Conservation (phyloP, 2,113 vertebrate species). For the Sporophila hypoxantha region DNA sequence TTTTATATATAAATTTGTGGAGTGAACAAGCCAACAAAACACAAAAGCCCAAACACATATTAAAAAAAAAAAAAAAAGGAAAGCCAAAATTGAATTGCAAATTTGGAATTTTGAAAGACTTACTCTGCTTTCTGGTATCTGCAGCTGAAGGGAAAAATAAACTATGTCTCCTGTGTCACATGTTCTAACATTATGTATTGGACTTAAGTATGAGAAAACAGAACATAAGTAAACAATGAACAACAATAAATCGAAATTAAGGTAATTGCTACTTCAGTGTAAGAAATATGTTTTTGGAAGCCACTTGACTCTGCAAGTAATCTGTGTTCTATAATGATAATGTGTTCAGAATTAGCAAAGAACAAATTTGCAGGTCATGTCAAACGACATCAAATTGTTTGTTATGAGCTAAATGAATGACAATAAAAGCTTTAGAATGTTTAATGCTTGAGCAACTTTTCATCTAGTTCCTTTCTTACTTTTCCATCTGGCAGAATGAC, state of each 20-base stretch:
- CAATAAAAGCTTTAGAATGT: constrained; percentile 38
- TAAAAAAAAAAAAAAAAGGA: background rate
- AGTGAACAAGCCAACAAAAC: background rate
- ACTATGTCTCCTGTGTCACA: background rate
- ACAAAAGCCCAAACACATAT: background rate
- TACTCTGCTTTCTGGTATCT: background rate
- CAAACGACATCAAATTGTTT: constrained; percentile 50
- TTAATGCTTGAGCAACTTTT: constrained; percentile 44
- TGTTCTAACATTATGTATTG: background rate
- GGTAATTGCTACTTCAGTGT: background rate
- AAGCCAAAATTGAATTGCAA: background rate
- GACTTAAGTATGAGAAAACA: background rate
- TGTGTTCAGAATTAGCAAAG: background rate
- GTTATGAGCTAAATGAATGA: constrained; percentile 51
- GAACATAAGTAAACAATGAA: background rate
- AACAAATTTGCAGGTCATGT: constrained; percentile 19
- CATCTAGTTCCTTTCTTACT: constrained; percentile 22
- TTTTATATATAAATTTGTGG: background rate
- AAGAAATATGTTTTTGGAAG: background rate
- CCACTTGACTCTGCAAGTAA: constrained; percentile 2
- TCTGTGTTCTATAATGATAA: constrained; percentile 1
- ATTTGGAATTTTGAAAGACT: background rate
- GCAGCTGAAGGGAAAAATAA: background rate
- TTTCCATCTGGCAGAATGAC: background rate
- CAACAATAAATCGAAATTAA: background rate